A percentile compares a stretch with the other conserved stretches of the same genome.
These are phyloP conservation scores for Zoanthus solanderi DNA, from an alignment of 92 coral and sea anemone species.

Conservation along the genomic window DNA sequence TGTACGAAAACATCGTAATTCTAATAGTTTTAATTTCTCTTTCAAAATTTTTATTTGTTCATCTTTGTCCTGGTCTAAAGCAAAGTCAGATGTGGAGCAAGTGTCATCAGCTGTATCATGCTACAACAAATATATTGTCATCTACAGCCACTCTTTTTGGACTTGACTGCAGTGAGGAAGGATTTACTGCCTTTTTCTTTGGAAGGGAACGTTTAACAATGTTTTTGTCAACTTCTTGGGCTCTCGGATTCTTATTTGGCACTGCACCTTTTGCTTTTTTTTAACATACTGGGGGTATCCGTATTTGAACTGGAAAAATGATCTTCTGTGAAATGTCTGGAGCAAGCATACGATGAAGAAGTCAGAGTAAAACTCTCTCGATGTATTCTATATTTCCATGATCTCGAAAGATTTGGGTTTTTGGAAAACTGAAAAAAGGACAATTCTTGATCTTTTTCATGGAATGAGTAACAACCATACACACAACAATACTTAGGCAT, in stretches of 20 bases:
- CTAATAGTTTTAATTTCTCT: not conserved
- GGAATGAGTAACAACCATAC: not conserved
- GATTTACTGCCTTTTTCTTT: not conserved
- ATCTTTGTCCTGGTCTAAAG: not conserved
- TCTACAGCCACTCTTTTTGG: not conserved
- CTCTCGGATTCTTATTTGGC: not conserved
- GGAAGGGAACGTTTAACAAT: not conserved
- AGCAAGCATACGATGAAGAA: not conserved
- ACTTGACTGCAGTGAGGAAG: not conserved
- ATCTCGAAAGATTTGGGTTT: not conserved
- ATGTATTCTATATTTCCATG: not conserved
- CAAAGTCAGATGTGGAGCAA: not conserved
- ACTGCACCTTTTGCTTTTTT: not conserved
- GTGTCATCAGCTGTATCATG: no score
- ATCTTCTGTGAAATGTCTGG: not conserved
- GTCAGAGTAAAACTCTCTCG: not conserved
- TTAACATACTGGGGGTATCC: not conserved
- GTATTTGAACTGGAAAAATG: not conserved
- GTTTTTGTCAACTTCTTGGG: not conserved
- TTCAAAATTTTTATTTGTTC: not conserved
- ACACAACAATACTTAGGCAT: not conserved
- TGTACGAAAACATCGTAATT: no score
- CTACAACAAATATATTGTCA: not conserved
- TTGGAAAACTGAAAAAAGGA: not conserved
- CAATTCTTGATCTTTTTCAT: not conserved